These are phyloP conservation scores for Graphium colonna DNA, from an alignment of 2,888 invertebrate species.

Conservation along the genomic window DNA sequence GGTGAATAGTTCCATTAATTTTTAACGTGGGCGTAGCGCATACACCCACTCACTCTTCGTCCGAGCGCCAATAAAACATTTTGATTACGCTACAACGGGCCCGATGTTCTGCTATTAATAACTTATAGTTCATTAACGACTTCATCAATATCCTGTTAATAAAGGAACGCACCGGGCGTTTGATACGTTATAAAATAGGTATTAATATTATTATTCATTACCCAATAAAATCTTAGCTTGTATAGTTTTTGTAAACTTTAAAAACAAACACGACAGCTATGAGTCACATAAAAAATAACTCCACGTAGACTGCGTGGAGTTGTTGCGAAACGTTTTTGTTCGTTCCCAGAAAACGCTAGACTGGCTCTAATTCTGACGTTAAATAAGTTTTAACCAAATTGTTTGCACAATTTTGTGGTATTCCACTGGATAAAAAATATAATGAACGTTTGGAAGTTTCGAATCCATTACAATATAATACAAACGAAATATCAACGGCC, in stretches of 20 bases:
- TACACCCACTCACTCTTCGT: constrained; percentile 10
- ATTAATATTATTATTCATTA: constrained; percentile 14
- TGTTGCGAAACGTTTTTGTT: not conserved
- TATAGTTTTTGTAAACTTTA: not conserved
- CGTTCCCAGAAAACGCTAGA: not conserved
- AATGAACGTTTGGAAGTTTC: too few species aligned
- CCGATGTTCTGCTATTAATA: constrained; percentile 12
- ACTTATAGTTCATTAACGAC: constrained; percentile 6
- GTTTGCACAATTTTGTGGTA: too few species aligned
- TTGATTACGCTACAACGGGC: constrained; percentile 6
- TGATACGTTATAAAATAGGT: not conserved
- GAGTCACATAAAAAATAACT: not conserved
- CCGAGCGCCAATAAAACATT: constrained; percentile 14
- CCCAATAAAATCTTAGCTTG: not conserved
- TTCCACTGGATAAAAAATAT: too few species aligned
- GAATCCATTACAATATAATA: too few species aligned
- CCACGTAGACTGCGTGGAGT: not conserved
- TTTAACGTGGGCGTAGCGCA: constrained; percentile 11
- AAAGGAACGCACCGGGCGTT: constrained; percentile 1
- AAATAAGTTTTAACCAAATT: too few species aligned
- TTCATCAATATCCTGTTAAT: constrained; percentile 14
- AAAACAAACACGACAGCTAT: not conserved
- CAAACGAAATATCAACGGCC: too few species aligned
- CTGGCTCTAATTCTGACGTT: too few species aligned
- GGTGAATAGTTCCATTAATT: constrained; percentile 6